Conservation (phyloP, 2,797 vertebrate species). For the Menidia menidia region DNA sequence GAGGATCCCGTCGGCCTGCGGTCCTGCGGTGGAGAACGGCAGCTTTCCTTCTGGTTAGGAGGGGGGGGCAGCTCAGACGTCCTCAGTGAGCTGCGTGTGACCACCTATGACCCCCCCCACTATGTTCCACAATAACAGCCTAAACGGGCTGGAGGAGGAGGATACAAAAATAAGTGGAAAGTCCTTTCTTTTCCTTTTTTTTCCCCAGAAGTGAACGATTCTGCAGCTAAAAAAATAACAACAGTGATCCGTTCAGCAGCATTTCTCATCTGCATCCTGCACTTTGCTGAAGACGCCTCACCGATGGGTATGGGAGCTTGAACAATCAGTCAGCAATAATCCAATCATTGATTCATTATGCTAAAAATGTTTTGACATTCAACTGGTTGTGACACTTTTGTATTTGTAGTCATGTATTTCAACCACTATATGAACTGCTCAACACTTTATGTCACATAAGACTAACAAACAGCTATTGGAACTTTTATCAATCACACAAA, state of each 20-base stretch:
- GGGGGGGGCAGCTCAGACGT: conserved; percentile 65
- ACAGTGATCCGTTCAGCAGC: background rate
- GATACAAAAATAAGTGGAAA: conserved; percentile 67
- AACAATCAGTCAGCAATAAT: no score
- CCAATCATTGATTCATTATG: no score
- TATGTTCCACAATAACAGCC: conserved; percentile 73
- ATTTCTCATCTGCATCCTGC: background rate
- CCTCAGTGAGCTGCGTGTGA: conserved; percentile 57
- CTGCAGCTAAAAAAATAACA: conserved; percentile 56
- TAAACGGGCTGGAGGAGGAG: conserved; percentile 35
- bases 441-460: no score
- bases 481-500: background rate
- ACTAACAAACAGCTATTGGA: no score
- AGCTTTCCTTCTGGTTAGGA: conserved; percentile 56
- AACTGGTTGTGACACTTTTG: no score
- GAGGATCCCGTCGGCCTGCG: conserved; percentile 39
- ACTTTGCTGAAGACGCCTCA: no score
- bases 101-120: conserved; percentile 59
- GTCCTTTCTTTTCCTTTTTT: conserved; percentile 2
- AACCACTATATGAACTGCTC: no score
- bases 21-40: conserved; percentile 54
- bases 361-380: no score
- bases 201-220: conserved; percentile 45
- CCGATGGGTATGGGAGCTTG: no score
- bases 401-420: no score